These are phyloP conservation scores for Trachelipus rathkii DNA, from an alignment of 1,140 invertebrate genomes.

Conservation along the genomic window DNA sequence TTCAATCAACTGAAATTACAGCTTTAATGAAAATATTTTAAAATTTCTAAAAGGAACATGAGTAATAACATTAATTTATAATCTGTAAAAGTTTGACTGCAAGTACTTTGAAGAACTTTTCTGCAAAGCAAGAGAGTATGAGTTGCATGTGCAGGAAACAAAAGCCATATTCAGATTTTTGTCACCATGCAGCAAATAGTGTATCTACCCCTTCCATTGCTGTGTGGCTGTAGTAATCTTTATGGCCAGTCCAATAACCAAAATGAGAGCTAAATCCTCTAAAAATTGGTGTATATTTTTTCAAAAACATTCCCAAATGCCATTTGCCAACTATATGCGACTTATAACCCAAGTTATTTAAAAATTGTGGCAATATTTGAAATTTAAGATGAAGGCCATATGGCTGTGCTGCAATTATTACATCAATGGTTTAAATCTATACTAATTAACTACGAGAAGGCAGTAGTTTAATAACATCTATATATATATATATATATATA, in stretches of 20 bases:
- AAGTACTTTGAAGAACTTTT: neutral
- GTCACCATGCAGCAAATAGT: too few relatives aligned
- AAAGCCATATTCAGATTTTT: neutral
- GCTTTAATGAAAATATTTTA: too few relatives aligned
- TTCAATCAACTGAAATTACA: neutral
- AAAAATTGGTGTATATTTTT: slow-evolving; percentile 58
- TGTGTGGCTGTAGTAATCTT: slow-evolving; percentile 58
- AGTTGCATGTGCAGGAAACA: neutral
- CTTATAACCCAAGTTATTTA: neutral
- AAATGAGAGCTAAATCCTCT: slow-evolving; percentile 54
- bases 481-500: too few relatives aligned
- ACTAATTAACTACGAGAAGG: too few relatives aligned
- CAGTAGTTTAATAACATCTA: too few relatives aligned
- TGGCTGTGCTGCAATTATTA: neutral
- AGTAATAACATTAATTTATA: too few relatives aligned
- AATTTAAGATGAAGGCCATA: slow-evolving; percentile 12
- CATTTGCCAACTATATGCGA: slow-evolving; percentile 23
- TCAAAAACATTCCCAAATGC: slow-evolving; percentile 54
- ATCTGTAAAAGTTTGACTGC: too few relatives aligned
- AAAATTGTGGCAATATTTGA: neutral
- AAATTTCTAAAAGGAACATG: too few relatives aligned
- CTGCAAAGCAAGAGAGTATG: neutral
- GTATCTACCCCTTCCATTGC: slow-evolving; percentile 18
- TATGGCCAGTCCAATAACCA: slow-evolving; percentile 61
- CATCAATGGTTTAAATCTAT: slow-evolving; percentile 1